Evolutionary conservation across 2,797 vertebrate species (phyloP).

Genomic region (Mus caroli): DNA sequence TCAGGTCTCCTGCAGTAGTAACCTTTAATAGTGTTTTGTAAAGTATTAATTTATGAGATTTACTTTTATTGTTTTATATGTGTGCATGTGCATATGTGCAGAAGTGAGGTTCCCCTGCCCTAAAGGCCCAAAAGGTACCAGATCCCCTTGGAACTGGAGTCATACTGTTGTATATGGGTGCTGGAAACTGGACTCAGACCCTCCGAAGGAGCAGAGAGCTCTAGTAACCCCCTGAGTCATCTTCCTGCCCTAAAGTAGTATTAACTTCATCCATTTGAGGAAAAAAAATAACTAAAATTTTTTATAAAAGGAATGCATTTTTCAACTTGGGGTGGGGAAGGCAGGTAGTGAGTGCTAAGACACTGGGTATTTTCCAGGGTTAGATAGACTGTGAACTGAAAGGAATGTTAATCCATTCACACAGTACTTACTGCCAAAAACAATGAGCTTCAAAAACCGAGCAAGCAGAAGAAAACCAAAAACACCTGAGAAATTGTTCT

Average conservation of each 20-base stretch:
- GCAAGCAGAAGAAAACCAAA: not conserved
- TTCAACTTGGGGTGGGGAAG: not conserved
- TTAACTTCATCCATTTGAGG: constrained; percentile 28
- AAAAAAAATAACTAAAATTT: constrained; percentile 47
- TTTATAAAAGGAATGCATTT: constrained; percentile 64
- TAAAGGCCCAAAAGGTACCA: not conserved
- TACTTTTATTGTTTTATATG: not conserved
- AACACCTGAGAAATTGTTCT: constrained; percentile 49
- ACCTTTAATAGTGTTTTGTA: constrained; percentile 58
- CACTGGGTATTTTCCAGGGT: constrained; percentile 38
- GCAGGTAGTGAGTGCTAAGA: constrained; percentile 23
- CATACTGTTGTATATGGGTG: not conserved
- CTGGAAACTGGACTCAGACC: not conserved
- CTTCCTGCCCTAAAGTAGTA: not conserved
- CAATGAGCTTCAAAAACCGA: constrained; percentile 6
- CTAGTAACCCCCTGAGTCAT: not conserved
- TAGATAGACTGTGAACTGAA: not conserved
- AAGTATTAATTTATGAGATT: constrained; percentile 53
- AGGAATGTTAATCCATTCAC: constrained; percentile 68
- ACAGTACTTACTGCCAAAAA: constrained; percentile 49
- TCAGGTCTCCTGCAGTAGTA: not conserved
- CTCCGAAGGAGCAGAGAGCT: not conserved
- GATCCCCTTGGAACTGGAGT: not conserved
- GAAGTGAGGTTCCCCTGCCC: not conserved
- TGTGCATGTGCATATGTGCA: not conserved